Evolutionary conservation across 2,888 invertebrate genomes (phyloP).

Genomic region (Apamea crenata): DNA sequence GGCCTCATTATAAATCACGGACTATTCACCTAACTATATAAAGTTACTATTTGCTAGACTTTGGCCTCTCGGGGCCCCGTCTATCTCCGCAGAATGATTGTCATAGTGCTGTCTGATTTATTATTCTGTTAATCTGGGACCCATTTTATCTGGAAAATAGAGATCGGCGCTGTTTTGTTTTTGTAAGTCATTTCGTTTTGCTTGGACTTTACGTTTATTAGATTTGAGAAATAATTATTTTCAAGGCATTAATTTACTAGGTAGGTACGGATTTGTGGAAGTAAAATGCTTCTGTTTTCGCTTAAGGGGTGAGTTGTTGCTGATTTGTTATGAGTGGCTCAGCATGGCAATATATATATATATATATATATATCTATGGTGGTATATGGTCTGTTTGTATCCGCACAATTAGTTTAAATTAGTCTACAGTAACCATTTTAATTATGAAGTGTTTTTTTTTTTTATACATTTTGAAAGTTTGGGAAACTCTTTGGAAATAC

Average conservation of each 20-base stretch:
- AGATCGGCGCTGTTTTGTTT: constrained; percentile 36
- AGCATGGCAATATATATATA: background rate
- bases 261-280: background rate
- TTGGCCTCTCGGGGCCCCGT: constrained; percentile 50
- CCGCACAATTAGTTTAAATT: background rate
- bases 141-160: constrained; percentile 51
- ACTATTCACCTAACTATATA: constrained; percentile 65
- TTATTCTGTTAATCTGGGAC: constrained; percentile 60
- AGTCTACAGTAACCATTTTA: background rate
- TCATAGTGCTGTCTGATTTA: constrained; percentile 61
- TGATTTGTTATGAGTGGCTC: background rate
- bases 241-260: constrained; percentile 15
- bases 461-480: background rate
- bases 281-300: constrained; percentile 13
- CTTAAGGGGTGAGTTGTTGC: background rate
- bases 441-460: background rate
- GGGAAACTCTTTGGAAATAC: background rate
- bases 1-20: constrained; percentile 69
- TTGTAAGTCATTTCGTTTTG: constrained; percentile 33
- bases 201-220: constrained; percentile 32
- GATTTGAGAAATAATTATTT: constrained; percentile 44
- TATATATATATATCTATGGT: too few species aligned
- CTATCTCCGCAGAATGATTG: constrained; percentile 62
- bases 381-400: background rate
- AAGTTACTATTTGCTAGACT: constrained; percentile 64